These are phyloP conservation scores for Rhea americana DNA, from an alignment of 2,113 vertebrate genomes.

Conservation along the genomic window DNA sequence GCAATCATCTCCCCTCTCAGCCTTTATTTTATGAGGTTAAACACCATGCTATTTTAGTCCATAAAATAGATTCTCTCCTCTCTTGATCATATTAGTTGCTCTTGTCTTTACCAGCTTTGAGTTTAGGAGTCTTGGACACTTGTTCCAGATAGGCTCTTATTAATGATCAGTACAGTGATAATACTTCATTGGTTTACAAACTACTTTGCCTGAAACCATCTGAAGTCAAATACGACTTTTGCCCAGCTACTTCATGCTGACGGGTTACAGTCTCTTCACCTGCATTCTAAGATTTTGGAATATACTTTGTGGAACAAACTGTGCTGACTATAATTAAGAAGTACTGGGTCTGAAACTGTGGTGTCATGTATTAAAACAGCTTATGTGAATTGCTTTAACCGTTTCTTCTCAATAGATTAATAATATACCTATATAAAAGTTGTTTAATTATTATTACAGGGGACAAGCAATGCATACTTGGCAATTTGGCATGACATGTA, in stretches of 20 bases:
- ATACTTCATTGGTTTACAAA: neutral
- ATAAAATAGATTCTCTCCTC: neutral
- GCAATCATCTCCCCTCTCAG: neutral
- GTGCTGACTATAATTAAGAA: neutral
- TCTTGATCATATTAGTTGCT: neutral
- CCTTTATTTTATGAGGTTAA: neutral
- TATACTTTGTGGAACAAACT: neutral
- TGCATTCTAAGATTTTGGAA: neutral
- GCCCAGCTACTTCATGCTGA: neutral
- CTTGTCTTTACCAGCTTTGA: neutral
- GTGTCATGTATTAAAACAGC: neutral
- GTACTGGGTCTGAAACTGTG: neutral
- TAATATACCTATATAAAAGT: neutral
- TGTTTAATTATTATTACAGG: neutral
- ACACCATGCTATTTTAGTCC: neutral
- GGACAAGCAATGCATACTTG: neutral
- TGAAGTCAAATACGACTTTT: neutral
- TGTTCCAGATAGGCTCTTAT: neutral
- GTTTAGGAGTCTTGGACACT: neutral
- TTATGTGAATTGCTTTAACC: rapidly evolving
- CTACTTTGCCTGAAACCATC: neutral
- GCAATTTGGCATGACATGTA: neutral
- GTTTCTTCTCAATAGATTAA: neutral
- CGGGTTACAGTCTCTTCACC: neutral
- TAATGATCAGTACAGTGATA: neutral